Conservation (phyloP, 2,797 vertebrate species). For the Microcaecilia unicolor region DNA sequence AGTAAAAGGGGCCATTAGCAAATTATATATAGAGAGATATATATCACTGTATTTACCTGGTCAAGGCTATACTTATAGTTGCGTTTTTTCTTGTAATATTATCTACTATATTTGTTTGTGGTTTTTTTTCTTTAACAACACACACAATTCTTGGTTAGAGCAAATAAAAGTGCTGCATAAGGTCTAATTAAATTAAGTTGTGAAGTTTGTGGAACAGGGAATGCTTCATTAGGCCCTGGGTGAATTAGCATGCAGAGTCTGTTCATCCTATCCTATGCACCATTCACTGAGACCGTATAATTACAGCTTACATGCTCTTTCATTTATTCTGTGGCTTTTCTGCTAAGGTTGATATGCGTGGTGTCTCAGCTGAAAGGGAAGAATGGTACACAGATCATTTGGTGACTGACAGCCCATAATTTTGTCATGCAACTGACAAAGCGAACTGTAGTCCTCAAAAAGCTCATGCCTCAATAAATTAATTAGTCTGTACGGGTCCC, state of each 20-base stretch:
- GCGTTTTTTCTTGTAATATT: too few species aligned
- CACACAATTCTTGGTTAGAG: constrained; percentile 13
- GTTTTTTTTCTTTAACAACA: too few species aligned
- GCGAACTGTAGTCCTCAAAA: too few species aligned
- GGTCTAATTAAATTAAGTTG: constrained; percentile 42
- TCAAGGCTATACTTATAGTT: too few species aligned
- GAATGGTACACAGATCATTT: constrained; percentile 17
- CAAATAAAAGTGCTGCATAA: constrained; percentile 7
- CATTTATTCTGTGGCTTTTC: constrained; percentile 27
- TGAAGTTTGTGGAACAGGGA: constrained; percentile 44
- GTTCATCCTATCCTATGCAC: constrained; percentile 23
- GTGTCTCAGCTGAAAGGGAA: constrained; percentile 8
- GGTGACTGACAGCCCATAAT: constrained; percentile 24
- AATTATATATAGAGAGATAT: too few species aligned
- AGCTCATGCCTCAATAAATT: too few species aligned
- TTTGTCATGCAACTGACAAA: too few species aligned
- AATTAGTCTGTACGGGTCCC: too few species aligned
- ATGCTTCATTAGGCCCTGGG: constrained; percentile 44
- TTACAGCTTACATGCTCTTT: constrained; percentile 39
- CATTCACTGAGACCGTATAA: constrained; percentile 38
- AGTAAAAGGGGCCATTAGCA: too few species aligned
- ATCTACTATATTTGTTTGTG: too few species aligned
- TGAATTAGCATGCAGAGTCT: constrained; percentile 30
- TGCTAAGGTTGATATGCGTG: constrained; percentile 18
- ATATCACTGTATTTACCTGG: too few species aligned